These are phyloP conservation scores for Copsychus sechellarum DNA, from an alignment of 2,113 vertebrate species.

Conservation along the genomic window DNA sequence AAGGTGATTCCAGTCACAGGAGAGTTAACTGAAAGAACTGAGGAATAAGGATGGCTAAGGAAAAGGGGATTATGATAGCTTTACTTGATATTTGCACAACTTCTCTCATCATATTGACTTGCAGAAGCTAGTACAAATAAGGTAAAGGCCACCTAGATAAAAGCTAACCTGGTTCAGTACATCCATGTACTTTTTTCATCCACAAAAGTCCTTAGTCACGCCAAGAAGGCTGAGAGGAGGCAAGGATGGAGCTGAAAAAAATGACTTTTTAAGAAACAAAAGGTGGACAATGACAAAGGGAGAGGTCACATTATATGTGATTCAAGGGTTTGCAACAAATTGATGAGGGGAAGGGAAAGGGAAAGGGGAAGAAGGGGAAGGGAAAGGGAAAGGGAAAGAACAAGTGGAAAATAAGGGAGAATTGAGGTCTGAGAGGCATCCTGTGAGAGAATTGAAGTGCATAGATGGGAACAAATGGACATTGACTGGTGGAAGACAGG, in stretches of 20 bases:
- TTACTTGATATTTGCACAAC: not conserved
- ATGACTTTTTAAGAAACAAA: not conserved
- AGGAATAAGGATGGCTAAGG: not conserved
- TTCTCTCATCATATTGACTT: not conserved
- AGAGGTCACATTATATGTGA: not conserved
- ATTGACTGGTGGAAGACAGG: not conserved
- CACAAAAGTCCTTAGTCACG: not conserved
- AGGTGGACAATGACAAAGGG: not conserved
- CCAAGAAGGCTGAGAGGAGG: not conserved
- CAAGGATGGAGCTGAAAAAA: not conserved
- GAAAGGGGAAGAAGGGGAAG: not conserved
- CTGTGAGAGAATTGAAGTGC: not conserved
- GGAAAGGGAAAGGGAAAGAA: not conserved
- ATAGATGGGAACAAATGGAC: not conserved
- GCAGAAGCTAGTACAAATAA: not conserved
- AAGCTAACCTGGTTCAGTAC: not conserved
- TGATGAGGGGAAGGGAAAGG: not conserved
- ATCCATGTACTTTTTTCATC: not conserved
- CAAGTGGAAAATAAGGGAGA: not conserved
- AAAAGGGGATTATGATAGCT: not conserved
- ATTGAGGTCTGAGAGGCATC: not conserved
- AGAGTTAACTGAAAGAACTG: not conserved
- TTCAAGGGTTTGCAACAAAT: not conserved
- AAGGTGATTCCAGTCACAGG: not conserved
- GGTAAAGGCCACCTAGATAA: not conserved